Conservation (phyloP, 1,140 invertebrate genomes). For the Battus philenor region DNA sequence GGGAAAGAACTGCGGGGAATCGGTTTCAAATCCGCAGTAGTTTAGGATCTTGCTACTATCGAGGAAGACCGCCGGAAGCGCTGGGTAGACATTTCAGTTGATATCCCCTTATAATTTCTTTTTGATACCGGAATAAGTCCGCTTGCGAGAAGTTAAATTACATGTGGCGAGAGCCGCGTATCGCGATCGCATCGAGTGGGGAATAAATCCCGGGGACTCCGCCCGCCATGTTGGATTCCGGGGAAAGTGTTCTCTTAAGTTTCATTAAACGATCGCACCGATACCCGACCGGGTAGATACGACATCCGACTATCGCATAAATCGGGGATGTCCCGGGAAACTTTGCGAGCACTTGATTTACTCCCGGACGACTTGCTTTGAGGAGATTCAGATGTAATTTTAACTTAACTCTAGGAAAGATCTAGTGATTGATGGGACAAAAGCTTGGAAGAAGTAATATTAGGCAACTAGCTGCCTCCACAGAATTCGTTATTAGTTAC, state of each 20-base stretch:
- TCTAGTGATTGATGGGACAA: no score
- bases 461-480: no score
- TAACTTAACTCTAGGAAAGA: no score
- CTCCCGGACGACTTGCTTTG: conserved; percentile 18
- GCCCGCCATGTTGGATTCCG: conserved; percentile 53
- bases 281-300: conserved; percentile 39
- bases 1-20: conserved; percentile 8
- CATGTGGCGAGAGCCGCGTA: conserved; percentile 48
- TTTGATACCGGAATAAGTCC: conserved; percentile 59
- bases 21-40: conserved; percentile 9
- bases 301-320: conserved; percentile 40
- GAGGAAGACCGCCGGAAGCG: conserved; percentile 5
- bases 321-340: conserved; percentile 34
- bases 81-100: conserved; percentile 2
- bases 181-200: conserved; percentile 51
- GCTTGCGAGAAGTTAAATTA: conserved; percentile 57
- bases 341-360: conserved; percentile 41
- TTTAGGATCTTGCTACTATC: conserved; percentile 3
- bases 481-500: no score
- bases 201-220: conserved; percentile 50
- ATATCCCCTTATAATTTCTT: conserved; percentile 57
- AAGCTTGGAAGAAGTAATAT: no score
- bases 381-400: conserved; percentile 1
- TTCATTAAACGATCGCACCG: conserved; percentile 59
- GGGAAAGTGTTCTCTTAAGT: conserved; percentile 56